Evolutionary conservation across 2,888 invertebrate species (phyloP).

Genomic region (Furcula furcula): DNA sequence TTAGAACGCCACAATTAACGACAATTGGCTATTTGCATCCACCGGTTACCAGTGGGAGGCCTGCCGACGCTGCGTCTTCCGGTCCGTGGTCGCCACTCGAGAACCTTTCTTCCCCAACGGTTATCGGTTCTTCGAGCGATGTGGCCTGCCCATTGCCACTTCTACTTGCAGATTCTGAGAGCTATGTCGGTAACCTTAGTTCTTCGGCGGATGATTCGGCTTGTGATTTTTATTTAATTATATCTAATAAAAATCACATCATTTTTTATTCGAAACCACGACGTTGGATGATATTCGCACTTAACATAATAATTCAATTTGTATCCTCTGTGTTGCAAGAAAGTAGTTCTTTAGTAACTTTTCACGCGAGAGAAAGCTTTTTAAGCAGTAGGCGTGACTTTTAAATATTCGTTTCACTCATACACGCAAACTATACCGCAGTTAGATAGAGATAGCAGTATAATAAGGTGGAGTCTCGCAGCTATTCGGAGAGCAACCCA

Average conservation of each 20-base stretch:
- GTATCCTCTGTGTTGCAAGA: constrained; percentile 8
- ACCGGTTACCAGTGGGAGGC: no score
- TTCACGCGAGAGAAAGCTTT: constrained; percentile 25
- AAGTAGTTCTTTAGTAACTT: constrained; percentile 19
- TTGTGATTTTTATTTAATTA: no score
- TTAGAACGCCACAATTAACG: no score
- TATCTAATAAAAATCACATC: constrained; percentile 9
- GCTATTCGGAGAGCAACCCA: constrained; percentile 45
- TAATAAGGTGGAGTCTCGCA: constrained; percentile 49
- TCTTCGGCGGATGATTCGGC: no score
- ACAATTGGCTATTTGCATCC: no score
- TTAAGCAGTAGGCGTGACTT: constrained; percentile 29
- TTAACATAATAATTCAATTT: constrained; percentile 32
- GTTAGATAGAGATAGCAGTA: constrained; percentile 34
- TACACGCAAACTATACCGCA: background rate
- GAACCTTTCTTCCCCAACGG: no score
- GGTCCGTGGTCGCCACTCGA: no score
- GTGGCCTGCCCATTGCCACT: no score
- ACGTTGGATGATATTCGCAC: constrained; percentile 35
- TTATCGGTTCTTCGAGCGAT: no score
- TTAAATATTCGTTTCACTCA: constrained; percentile 26
- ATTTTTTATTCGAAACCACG: constrained; percentile 34
- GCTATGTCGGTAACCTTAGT: no score
- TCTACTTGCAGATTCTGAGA: no score
- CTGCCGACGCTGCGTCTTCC: no score